These are phyloP conservation scores for Cladopsammia gracilis DNA, from an alignment of 64 coral and sea anemone species.

Conservation along the genomic window DNA sequence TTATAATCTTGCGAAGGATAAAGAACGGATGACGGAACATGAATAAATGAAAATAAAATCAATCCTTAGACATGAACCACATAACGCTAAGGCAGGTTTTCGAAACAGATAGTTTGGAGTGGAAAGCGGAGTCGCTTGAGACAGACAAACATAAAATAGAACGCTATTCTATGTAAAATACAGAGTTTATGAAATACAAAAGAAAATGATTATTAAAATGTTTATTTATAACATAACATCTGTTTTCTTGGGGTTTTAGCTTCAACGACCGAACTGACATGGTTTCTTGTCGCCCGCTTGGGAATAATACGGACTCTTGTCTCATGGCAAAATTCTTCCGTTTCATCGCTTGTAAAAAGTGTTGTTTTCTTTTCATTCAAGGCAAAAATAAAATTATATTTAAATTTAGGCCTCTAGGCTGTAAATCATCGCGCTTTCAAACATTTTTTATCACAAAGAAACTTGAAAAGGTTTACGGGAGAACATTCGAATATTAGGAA, in stretches of 20 bases:
- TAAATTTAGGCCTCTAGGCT: not conserved
- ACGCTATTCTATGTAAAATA: conserved; percentile 5
- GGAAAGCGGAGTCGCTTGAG: not conserved
- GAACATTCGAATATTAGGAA: too few relatives aligned
- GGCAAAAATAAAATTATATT: not conserved
- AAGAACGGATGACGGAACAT: not conserved
- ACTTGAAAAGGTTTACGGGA: not conserved
- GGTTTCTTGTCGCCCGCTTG: not conserved
- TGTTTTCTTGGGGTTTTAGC: not conserved
- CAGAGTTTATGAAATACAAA: conserved; percentile 32
- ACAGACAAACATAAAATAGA: conserved; percentile 13
- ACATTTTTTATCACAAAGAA: not conserved
- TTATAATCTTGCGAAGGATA: not conserved
- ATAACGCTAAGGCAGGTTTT: not conserved
- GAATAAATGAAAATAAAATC: conserved; percentile 45
- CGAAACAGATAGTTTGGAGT: not conserved
- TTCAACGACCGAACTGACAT: not conserved
- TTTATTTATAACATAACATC: conserved; percentile 53
- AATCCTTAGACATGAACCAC: not conserved
- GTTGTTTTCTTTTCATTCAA: not conserved
- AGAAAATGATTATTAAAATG: conserved; percentile 47
- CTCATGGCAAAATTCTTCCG: not conserved
- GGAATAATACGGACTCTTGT: not conserved
- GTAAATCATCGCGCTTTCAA: not conserved
- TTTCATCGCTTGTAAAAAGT: not conserved